Evolutionary conservation across 2,113 vertebrate genomes (phyloP).

Genomic region (Prionailurus viverrinus): DNA sequence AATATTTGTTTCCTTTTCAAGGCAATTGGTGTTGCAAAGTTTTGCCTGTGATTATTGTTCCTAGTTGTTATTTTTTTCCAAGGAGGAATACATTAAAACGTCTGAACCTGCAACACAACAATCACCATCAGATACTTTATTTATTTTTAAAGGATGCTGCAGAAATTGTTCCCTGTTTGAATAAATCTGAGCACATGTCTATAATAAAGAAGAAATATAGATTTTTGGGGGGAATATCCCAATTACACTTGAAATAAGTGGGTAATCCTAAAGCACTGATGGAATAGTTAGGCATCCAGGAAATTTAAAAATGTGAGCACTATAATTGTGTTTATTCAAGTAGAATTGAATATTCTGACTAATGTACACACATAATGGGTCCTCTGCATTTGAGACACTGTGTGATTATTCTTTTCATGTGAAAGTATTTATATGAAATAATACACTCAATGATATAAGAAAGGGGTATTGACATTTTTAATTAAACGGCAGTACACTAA

Average conservation of each 20-base stretch:
- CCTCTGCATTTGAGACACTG: constrained; percentile 27
- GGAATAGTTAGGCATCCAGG: constrained; percentile 51
- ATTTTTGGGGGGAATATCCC: constrained; percentile 66
- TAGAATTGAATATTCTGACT: constrained; percentile 62
- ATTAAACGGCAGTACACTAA: constrained; percentile 13
- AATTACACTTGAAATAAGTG: constrained; percentile 75
- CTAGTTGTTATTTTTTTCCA: constrained; percentile 56
- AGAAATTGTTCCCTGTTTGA: constrained; percentile 78
- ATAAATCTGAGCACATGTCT: constrained; percentile 68
- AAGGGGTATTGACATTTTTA: neutral
- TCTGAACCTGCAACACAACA: constrained; percentile 79
- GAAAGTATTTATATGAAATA: constrained; percentile 50
- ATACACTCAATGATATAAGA: neutral
- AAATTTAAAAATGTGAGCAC: constrained; percentile 50
- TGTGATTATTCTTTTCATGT: constrained; percentile 7
- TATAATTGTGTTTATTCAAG: constrained; percentile 43
- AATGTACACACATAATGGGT: constrained; percentile 34
- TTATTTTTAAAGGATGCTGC: constrained; percentile 76
- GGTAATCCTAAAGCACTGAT: constrained; percentile 62
- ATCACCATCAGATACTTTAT: constrained; percentile 78
- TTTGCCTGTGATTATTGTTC: constrained; percentile 82
- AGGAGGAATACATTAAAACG: constrained; percentile 79
- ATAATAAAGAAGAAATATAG: constrained; percentile 76
- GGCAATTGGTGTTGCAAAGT: constrained; percentile 84
- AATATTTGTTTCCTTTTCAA: constrained; percentile 86